phyloP scores from a whole-genome alignment of 2,888 invertebrate genomes.

The Rhaphigaster nebulosa region DNA sequence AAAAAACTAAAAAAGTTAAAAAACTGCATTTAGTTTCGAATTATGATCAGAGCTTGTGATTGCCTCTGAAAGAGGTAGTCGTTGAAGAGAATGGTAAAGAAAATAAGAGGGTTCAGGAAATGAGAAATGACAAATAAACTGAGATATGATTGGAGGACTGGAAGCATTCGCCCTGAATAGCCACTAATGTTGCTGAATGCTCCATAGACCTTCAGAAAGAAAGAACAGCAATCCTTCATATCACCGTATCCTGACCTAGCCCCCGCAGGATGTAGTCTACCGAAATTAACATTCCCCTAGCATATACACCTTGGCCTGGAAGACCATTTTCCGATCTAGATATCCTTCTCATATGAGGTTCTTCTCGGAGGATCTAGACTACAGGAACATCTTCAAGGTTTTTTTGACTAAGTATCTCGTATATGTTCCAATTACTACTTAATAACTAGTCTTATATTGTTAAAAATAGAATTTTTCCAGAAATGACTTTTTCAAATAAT shows the following conservation, averaged over 20 bases:
- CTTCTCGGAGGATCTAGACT: not conserved
- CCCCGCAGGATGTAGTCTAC: not conserved
- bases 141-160: not conserved
- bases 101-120: not conserved
- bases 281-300: not conserved
- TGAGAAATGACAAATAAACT: not conserved
- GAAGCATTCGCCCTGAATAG: not conserved
- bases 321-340: not conserved
- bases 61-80: not conserved
- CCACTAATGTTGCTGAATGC: not conserved
- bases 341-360: not conserved
- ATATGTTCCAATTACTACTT: not conserved
- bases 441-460: not conserved
- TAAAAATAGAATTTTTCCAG: too few relatives aligned
- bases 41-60: too few relatives aligned
- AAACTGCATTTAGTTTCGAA: too few relatives aligned
- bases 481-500: too few relatives aligned
- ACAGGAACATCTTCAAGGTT: not conserved
- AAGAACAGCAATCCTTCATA: not conserved
- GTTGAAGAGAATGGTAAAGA: not conserved
- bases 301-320: slow-evolving; percentile 16
- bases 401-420: not conserved
- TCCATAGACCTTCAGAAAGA: slow-evolving; percentile 1
- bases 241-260: not conserved
- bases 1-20: too few relatives aligned